Conservation (phyloP, 1,140 invertebrate genomes). For the Maniola jurtina region DNA sequence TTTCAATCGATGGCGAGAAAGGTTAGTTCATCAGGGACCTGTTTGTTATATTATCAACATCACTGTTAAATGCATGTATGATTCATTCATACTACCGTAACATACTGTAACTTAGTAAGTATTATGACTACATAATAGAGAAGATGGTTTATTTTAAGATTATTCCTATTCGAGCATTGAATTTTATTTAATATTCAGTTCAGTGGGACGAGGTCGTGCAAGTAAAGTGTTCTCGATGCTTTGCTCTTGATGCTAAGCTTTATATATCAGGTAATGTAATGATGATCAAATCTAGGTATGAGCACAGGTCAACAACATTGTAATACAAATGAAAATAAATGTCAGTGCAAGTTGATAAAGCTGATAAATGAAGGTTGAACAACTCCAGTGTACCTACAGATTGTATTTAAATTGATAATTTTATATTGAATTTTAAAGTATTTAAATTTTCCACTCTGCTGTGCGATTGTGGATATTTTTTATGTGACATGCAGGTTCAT, state of each 20-base stretch:
- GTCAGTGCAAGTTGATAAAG: background rate
- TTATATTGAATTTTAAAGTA: slow-evolving; percentile 2
- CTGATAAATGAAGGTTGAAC: background rate
- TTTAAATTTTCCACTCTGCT: background rate
- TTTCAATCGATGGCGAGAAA: slow-evolving; percentile 64
- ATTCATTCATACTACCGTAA: background rate
- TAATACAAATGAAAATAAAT: background rate
- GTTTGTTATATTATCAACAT: background rate
- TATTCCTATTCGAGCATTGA: slow-evolving; percentile 24
- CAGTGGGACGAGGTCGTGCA: slow-evolving; percentile 35
- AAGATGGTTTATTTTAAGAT: slow-evolving; percentile 36
- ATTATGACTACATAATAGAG: too few relatives aligned
- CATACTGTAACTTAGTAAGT: background rate
- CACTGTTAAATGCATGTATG: background rate
- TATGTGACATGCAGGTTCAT: background rate
- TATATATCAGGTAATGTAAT: background rate
- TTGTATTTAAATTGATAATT: slow-evolving; percentile 4
- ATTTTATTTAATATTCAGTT: slow-evolving; percentile 36
- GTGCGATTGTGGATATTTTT: background rate
- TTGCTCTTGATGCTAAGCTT: background rate
- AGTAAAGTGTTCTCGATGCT: slow-evolving; percentile 23
- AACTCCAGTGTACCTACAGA: background rate
- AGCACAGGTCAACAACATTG: background rate
- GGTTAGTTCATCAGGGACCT: slow-evolving; percentile 42
- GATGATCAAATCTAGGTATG: background rate